phyloP scores from a whole-genome alignment of 2,888 invertebrate genomes.

The Deilephila porcellus region DNA sequence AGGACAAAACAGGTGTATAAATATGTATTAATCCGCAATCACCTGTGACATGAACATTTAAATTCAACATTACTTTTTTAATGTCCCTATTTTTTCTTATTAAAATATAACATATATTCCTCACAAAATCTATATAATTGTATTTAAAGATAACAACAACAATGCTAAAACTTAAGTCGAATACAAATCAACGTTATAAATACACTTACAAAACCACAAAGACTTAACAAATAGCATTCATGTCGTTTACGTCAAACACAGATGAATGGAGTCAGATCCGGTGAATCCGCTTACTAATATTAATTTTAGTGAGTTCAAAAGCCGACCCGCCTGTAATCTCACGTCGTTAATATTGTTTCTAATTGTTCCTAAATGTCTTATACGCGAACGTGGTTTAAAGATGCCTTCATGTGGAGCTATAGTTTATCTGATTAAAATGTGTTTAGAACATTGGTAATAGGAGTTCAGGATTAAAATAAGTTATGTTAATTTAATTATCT shows the following conservation, averaged over 20 bases:
- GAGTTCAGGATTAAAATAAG: background rate
- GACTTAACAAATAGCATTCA: background rate
- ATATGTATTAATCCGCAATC: too few relatives aligned
- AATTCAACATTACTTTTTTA: too few relatives aligned
- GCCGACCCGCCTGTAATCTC: conserved; percentile 26
- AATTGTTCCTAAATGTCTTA: conserved; percentile 26
- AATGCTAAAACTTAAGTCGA: too few relatives aligned
- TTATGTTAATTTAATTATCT: background rate
- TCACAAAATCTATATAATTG: too few relatives aligned
- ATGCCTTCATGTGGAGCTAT: background rate
- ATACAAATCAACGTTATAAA: too few relatives aligned
- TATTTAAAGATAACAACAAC: too few relatives aligned
- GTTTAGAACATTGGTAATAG: background rate
- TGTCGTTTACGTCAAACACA: background rate
- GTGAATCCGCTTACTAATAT: conserved; percentile 17
- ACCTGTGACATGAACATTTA: too few relatives aligned
- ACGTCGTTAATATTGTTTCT: conserved; percentile 27
- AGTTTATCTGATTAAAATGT: background rate
- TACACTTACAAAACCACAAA: background rate
- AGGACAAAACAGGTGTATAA: too few relatives aligned
- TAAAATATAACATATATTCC: too few relatives aligned
- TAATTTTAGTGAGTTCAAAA: conserved; percentile 28
- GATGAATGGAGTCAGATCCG: background rate
- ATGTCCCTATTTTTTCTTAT: too few relatives aligned
- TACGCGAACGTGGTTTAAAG: background rate